These are phyloP conservation scores for Romanomermis culicivorax DNA, from an alignment of 2,888 invertebrate genomes.

Conservation along the genomic window DNA sequence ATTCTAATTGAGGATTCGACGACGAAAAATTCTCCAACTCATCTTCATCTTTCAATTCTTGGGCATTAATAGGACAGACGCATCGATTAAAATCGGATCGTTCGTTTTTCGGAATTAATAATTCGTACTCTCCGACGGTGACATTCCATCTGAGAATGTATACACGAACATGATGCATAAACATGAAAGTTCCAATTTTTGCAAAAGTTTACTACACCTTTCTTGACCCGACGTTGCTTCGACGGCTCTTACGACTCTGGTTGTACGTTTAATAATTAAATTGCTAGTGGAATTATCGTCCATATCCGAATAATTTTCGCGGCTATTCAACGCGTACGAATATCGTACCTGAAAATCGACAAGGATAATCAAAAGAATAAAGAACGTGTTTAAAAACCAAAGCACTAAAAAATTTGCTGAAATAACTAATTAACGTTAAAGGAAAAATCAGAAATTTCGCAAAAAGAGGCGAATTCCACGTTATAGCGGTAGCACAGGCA, in stretches of 20 bases:
- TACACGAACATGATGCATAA: neutral
- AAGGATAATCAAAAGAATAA: no score
- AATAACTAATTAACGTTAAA: no score
- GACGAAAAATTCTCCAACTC: neutral
- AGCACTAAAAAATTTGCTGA: no score
- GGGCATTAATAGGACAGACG: neutral
- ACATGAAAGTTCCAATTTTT: neutral
- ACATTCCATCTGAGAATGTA: slow-evolving; percentile 17
- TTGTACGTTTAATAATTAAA: slow-evolving; percentile 54
- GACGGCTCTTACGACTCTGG: slow-evolving; percentile 67
- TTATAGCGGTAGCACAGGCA: no score
- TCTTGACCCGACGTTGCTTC: slow-evolving; percentile 65
- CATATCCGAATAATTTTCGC: slow-evolving; percentile 11
- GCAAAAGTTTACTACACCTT: slow-evolving; percentile 40
- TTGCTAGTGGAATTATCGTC: slow-evolving; percentile 2
- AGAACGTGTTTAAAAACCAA: no score
- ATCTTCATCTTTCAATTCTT: neutral
- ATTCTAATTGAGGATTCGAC: neutral
- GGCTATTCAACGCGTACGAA: slow-evolving; percentile 15
- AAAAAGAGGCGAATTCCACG: no score
- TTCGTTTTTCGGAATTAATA: slow-evolving; percentile 10
- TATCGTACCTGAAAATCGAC: slow-evolving; percentile 15
- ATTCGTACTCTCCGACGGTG: slow-evolving; percentile 16
- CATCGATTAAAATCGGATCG: no score
- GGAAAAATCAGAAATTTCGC: no score